phyloP scores from a whole-genome alignment of 2,888 invertebrate genomes.

The Drosophila villosipedis region DNA sequence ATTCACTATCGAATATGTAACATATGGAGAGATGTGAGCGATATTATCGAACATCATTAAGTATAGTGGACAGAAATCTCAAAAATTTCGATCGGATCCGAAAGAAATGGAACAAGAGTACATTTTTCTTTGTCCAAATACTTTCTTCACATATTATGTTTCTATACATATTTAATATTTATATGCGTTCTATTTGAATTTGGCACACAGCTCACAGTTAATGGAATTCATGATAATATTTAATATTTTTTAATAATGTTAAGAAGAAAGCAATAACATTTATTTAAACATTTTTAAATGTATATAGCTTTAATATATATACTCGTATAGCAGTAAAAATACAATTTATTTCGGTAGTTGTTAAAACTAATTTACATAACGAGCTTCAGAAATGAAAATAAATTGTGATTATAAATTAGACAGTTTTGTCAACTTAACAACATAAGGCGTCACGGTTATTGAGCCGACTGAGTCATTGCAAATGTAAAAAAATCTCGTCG shows the following conservation, averaged over 20 bases:
- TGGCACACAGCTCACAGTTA: neutral
- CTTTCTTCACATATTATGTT: neutral
- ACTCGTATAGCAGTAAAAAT: neutral
- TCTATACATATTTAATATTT: neutral
- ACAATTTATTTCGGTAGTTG: neutral
- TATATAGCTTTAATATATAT: neutral
- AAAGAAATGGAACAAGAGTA: neutral
- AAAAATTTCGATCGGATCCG: neutral
- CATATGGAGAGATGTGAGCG: neutral
- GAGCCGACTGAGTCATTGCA: neutral
- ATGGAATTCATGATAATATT: neutral
- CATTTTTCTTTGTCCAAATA: neutral
- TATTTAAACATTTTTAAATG: neutral
- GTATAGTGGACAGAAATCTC: neutral
- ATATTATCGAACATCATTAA: neutral
- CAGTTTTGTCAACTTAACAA: neutral
- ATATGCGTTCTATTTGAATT: neutral
- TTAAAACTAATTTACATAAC: neutral
- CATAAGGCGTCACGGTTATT: neutral
- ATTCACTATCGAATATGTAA: constrained; percentile 71
- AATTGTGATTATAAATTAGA: neutral
- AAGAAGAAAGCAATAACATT: neutral
- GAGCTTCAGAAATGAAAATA: neutral
- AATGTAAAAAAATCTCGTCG: neutral
- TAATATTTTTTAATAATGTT: neutral